Conservation (phyloP, 2,797 vertebrate genomes). For the Xenopus petersii region DNA sequence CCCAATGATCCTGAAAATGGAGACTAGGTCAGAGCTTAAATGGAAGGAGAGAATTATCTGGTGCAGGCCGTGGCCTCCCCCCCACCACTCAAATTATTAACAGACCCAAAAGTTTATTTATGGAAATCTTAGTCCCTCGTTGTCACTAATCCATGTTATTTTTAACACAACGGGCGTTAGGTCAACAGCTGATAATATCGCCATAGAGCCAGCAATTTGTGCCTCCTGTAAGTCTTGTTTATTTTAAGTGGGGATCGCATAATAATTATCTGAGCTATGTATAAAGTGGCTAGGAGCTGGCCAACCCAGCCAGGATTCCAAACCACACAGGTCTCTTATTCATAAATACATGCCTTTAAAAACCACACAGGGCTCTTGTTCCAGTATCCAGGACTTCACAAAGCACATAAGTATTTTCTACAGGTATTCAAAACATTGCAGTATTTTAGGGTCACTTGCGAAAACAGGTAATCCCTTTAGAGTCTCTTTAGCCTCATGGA, state of each 20-base stretch:
- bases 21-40: slow-evolving; percentile 25
- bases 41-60: slow-evolving; percentile 21
- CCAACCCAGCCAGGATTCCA: background rate
- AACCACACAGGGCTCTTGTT: background rate
- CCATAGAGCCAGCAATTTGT: slow-evolving; percentile 10
- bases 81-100: slow-evolving; percentile 35
- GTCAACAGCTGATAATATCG: slow-evolving; percentile 8
- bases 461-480: background rate
- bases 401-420: background rate
- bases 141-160: slow-evolving; percentile 26
- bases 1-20: slow-evolving; percentile 27
- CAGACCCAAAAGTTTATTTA: slow-evolving; percentile 42
- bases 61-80: background rate
- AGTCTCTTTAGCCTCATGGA: background rate
- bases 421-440: background rate
- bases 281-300: background rate
- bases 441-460: no score
- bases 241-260: slow-evolving; percentile 20
- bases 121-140: slow-evolving; percentile 36
- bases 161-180: slow-evolving; percentile 34
- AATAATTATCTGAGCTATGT: slow-evolving; percentile 25
- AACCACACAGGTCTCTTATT: slow-evolving; percentile 1
- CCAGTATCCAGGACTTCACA: background rate
- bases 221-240: slow-evolving; percentile 26
- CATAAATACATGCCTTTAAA: background rate